Percentiles rank a stretch among this genome's conserved stretches.
These are phyloP conservation scores for Metellina segmentata DNA, from an alignment of 2,888 invertebrate species.

Conservation along the genomic window DNA sequence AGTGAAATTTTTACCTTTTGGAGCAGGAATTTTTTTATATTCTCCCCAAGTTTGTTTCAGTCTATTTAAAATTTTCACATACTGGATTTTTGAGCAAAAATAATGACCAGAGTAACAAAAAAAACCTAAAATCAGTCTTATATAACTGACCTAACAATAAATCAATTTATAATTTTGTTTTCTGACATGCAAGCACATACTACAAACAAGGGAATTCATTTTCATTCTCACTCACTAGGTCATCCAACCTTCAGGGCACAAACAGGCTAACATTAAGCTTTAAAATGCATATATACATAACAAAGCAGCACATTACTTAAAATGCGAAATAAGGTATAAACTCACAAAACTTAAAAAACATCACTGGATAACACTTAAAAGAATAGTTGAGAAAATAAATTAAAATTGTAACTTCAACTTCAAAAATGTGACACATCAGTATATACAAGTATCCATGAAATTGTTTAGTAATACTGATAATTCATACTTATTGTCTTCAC, in stretches of 20 bases:
- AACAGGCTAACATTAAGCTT: background rate
- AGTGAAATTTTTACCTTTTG: too few species aligned
- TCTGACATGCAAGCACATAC: too few species aligned
- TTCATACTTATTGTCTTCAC: background rate
- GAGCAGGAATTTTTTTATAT: too few species aligned
- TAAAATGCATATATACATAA: slow-evolving; percentile 1
- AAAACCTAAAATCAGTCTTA: too few species aligned
- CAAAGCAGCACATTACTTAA: slow-evolving; percentile 11
- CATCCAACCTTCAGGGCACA: background rate
- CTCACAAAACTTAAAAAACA: slow-evolving; percentile 35
- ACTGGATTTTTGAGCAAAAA: too few species aligned
- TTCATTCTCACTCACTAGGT: background rate
- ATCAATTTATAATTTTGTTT: too few species aligned
- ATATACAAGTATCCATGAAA: background rate
- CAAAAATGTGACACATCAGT: background rate
- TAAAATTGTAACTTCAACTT: background rate
- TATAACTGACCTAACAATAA: too few species aligned
- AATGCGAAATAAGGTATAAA: slow-evolving; percentile 5
- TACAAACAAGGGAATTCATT: too few species aligned
- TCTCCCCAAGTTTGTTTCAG: too few species aligned
- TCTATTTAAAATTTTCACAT: too few species aligned
- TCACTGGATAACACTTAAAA: background rate
- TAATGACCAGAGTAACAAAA: too few species aligned
- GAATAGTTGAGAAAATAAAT: slow-evolving; percentile 13
- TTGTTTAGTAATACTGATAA: background rate